Percentiles rank a stretch among this genome's conserved stretches.
Conservation (phyloP, 2,113 vertebrate genomes). For the Orthochromis malagaraziensis region DNA sequence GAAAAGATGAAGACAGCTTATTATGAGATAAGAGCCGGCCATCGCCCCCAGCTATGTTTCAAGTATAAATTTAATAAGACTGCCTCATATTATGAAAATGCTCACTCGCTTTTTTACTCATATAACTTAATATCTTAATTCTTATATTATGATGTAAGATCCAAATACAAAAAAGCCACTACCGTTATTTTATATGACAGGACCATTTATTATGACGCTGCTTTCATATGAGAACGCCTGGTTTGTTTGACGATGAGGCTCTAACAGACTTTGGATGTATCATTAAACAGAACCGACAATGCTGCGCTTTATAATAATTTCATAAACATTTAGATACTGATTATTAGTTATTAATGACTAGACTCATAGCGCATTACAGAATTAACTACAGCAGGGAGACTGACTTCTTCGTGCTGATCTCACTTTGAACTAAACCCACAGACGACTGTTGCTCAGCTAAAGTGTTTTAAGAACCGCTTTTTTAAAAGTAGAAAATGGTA, state of each 20-base stretch:
- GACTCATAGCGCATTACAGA: background rate
- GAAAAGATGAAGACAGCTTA: background rate
- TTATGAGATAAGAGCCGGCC: background rate
- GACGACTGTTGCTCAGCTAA: background rate
- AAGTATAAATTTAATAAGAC: background rate
- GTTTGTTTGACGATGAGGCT: background rate
- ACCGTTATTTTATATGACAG: background rate
- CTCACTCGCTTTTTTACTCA: background rate
- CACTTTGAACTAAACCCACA: background rate
- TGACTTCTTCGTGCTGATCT: background rate
- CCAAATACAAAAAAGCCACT: background rate
- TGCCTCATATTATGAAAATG: background rate
- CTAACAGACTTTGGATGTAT: background rate
- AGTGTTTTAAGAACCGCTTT: background rate
- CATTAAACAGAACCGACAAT: background rate
- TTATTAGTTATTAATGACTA: background rate
- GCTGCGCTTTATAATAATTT: background rate
- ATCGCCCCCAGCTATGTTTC: background rate
- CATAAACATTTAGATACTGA: background rate
- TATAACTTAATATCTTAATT: background rate
- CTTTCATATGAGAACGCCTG: background rate
- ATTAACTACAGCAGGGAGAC: background rate
- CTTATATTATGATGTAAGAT: background rate
- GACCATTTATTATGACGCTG: background rate
- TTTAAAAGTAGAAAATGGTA: background rate